Conservation (phyloP, 2,113 vertebrate species). For the Burhinus oedicnemus region DNA sequence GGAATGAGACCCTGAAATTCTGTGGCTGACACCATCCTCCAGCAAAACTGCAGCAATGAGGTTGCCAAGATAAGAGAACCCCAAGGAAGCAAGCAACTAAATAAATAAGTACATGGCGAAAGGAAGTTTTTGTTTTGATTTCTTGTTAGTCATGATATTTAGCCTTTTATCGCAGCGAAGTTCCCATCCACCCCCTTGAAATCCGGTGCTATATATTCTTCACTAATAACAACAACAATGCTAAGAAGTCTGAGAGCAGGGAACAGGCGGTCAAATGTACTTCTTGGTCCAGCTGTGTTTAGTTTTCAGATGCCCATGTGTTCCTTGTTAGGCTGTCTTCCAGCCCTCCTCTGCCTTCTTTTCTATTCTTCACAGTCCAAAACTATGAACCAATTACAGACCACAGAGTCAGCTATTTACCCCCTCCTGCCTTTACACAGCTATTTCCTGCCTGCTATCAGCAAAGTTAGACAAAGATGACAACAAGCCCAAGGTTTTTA, state of each 20-base stretch:
- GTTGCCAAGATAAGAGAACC: conserved; percentile 44
- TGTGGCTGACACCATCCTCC: background rate
- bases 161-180: conserved; percentile 9
- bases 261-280: conserved; percentile 30
- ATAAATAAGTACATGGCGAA: conserved; percentile 37
- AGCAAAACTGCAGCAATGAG: background rate
- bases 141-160: conserved; percentile 57
- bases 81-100: conserved; percentile 23
- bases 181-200: conserved; percentile 62
- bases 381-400: conserved; percentile 82
- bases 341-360: conserved; percentile 65
- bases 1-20: background rate
- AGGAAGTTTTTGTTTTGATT: conserved; percentile 74
- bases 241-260: conserved; percentile 26
- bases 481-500: conserved; percentile 60
- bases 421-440: conserved; percentile 72
- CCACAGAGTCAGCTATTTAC: conserved; percentile 72
- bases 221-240: conserved; percentile 40
- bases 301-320: conserved; percentile 76
- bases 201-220: conserved; percentile 61
- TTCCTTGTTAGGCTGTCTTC: conserved; percentile 77
- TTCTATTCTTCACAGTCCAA: conserved; percentile 72
- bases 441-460: conserved; percentile 81
- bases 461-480: conserved; percentile 70
- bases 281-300: conserved; percentile 73